Evolutionary conservation across 1,140 invertebrate genomes (phyloP), one percentile per base, ranked within the genome.

Genomic region (Pseudoatta argentina): DNA sequence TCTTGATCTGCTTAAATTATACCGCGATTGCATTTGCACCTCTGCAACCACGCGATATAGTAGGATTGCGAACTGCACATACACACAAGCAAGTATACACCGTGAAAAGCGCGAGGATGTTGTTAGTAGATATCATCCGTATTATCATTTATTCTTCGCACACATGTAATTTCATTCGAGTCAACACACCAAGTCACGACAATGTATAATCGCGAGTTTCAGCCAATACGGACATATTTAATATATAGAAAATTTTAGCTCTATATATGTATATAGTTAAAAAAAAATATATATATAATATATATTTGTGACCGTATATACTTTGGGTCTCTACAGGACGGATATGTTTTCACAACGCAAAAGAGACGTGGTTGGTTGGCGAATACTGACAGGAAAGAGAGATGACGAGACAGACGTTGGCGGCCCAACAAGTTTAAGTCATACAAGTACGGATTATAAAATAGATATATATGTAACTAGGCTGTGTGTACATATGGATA

Each of bases 401-500:
- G 93, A 93, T 92, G 75, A 77, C 63, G 63, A 72, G 73, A 66
- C 61, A 64, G 75, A 73, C 78, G 30, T 30, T 21, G 72, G 34
- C 21, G 18, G 72, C 55, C 72, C 76, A 71, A 67, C 57, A n/a
- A 72, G 66, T 82, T 82, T 27, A 39, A 83, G 16, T 59, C 24
- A 57, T 73, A 61, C 61, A 77, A 73, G 57, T 39, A 63, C 79
- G 86, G 63, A 90, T 89, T 88, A 86, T 88, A 72, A 90, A 88
- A 89, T 87, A 86, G 81, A 86, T 87, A 87, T 77, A 64, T 73
- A 87, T 51, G 14, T 51, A 51, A 44, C n/a, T 57, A 63, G 89
- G 90, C 89, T 91, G 93, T 93, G 93, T 93, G 92, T 93, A 94
- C 93, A 92, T 91, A 93, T 90, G 93, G 93, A 93, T 94, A 94